Base-by-base conservation (phyloP, 2,888 invertebrate genomes). In the Cephus spinipes region DNA sequence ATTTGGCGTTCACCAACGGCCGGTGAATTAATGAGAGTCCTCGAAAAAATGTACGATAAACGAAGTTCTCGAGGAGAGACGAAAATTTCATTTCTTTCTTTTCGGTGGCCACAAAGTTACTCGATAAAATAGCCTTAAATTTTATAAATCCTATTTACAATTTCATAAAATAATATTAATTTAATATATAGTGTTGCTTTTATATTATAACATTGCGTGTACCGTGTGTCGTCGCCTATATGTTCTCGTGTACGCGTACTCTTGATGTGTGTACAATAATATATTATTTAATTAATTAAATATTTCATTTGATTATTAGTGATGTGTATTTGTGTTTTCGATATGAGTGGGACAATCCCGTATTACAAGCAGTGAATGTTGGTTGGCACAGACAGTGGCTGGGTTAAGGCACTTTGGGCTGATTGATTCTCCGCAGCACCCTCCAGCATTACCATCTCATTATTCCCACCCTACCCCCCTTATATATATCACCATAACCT, bases 341-440 rank as follows among this genome's bases (percentile, higher is more conserved):
- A 86, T 85, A 87, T 83, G 84, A 86, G 86, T 83, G 33, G 36
- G 78, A 81, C 77, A 83, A 81, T 86, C 83, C 81, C 85, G 84
- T 83, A 81, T 83, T 82, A 81, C 76, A 84, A 83, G 86, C 83
- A 87, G 84, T 86, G 85, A 79, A 87, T 85, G 88, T 88, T 83
- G 81, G 68, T 75, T 90, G 90, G 90, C 90, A 90, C 90, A 89
- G 89, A 88, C 89, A 90, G 87, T 88, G 86, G 89, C 88, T 90
- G 90, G 89, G 81, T 87, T 90, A 91, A 91, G 91, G 91, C 91
- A 91, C 90, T 88, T 89, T 87, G 87, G 88, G 88, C 85, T 85
- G 87, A 87, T 88, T 85, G 85, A 85, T 88, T 85, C 83, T 87
- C 85, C 86, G 83, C 86, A 88, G 89, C 87, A 89, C 85, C 87